Conservation (phyloP, 2,113 vertebrate genomes). For the Emydura subglobosa region DNA sequence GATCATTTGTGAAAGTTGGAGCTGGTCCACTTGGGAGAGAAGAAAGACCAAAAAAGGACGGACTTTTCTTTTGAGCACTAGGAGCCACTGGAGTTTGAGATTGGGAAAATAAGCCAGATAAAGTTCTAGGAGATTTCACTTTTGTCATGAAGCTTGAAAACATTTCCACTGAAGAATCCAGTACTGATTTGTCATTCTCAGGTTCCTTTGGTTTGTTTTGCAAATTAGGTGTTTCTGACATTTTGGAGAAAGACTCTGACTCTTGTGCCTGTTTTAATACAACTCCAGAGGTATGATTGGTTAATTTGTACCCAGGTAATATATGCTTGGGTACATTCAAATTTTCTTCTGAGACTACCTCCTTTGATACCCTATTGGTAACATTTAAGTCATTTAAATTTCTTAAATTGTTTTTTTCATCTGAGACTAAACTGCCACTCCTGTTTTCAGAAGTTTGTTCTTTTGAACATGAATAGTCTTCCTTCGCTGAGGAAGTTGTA, state of each 20-base stretch:
- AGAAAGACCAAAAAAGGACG: conserved; percentile 82
- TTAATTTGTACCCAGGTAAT: conserved; percentile 9
- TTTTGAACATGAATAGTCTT: conserved; percentile 17
- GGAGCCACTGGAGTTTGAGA: conserved; percentile 76
- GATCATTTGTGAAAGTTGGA: conserved; percentile 81
- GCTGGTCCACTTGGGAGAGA: conserved; percentile 78
- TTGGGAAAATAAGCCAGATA: conserved; percentile 86
- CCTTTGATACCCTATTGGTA: conserved; percentile 1
- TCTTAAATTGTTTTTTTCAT: conserved; percentile 11
- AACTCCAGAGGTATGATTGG: neutral
- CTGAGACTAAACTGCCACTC: neutral
- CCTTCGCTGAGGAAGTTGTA: neutral
- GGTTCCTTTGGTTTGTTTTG: conserved; percentile 70
- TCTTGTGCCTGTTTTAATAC: conserved; percentile 31
- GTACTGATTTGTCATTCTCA: conserved; percentile 79
- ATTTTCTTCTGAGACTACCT: conserved; percentile 32
- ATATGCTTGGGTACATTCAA: neutral
- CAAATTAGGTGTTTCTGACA: neutral
- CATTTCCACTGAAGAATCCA: conserved; percentile 85
- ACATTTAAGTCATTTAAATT: conserved; percentile 30
- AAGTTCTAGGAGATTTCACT: conserved; percentile 86
- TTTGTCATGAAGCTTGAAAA: conserved; percentile 91
- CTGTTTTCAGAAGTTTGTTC: neutral
- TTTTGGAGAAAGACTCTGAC: neutral
- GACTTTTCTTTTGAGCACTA: conserved; percentile 81